A percentile compares a stretch with the other conserved stretches of the same genome.
These are phyloP conservation scores for Linepithema humile DNA, from an alignment of 1,140 invertebrate species.

Conservation along the genomic window DNA sequence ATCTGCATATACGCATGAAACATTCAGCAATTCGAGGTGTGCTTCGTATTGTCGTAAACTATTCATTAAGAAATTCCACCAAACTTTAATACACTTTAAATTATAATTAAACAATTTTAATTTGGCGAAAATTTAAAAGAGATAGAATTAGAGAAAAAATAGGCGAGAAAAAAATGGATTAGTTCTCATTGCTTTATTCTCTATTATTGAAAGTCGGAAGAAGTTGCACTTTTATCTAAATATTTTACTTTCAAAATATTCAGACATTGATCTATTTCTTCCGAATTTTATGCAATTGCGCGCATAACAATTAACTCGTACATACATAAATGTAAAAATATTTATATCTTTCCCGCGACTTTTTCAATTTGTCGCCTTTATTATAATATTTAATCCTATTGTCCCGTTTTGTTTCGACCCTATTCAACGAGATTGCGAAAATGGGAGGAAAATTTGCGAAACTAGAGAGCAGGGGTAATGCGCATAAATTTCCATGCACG, in stretches of 20 bases:
- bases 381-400: background rate
- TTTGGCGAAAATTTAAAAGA: too few species aligned
- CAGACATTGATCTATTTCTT: background rate
- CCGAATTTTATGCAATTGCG: too few species aligned
- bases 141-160: too few species aligned
- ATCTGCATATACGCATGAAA: background rate
- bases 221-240: too few species aligned
- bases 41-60: background rate
- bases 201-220: too few species aligned
- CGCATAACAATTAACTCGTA: background rate
- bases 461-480: conserved; percentile 26
- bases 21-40: background rate
- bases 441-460: background rate
- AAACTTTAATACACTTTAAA: too few species aligned
- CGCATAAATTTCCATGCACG: conserved; percentile 49
- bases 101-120: too few species aligned
- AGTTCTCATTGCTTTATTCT: too few species aligned
- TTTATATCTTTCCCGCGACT: background rate
- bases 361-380: background rate
- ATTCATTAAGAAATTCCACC: too few species aligned
- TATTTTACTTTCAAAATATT: too few species aligned
- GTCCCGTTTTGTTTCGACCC: background rate
- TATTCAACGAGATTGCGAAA: background rate
- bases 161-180: too few species aligned
- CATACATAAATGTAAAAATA: too few species aligned